Evolutionary conservation across 1,140 invertebrate species (phyloP).

Genomic region (Danaus melanippus): DNA sequence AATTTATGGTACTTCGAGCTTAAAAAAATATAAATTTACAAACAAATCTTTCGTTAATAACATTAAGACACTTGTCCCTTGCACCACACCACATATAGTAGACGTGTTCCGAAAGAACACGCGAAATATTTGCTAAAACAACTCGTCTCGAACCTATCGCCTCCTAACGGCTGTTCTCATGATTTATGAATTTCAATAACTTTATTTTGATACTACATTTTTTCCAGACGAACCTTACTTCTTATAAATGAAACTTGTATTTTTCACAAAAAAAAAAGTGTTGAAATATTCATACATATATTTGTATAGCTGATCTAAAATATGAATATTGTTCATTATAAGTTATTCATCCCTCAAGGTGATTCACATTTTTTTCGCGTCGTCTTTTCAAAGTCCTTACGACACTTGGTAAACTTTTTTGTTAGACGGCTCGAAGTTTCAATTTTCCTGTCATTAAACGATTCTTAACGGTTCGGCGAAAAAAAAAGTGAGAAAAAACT

Average conservation of each 20-base stretch:
- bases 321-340: no score
- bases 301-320: no score
- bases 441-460: slow-evolving; percentile 58
- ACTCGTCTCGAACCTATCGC: slow-evolving; percentile 30
- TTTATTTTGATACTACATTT: slow-evolving; percentile 7
- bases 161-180: slow-evolving; percentile 27
- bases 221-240: no score
- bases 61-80: slow-evolving; percentile 10
- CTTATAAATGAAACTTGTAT: no score
- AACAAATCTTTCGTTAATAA: no score
- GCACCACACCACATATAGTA: slow-evolving; percentile 22
- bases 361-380: slow-evolving; percentile 32
- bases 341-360: no score
- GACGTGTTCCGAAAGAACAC: slow-evolving; percentile 44
- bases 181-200: slow-evolving; percentile 50
- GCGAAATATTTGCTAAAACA: slow-evolving; percentile 57
- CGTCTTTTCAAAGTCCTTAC: slow-evolving; percentile 45
- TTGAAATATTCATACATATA: no score
- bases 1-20: no score
- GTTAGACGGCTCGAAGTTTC: slow-evolving; percentile 42
- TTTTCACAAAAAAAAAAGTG: no score
- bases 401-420: slow-evolving; percentile 43
- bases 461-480: slow-evolving; percentile 34
- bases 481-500: slow-evolving; percentile 26
- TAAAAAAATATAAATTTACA: no score